Evolutionary conservation across 2,888 invertebrate species (phyloP), one percentile per base, ranked within the genome.

Genomic region (Limnephilus auricula): DNA sequence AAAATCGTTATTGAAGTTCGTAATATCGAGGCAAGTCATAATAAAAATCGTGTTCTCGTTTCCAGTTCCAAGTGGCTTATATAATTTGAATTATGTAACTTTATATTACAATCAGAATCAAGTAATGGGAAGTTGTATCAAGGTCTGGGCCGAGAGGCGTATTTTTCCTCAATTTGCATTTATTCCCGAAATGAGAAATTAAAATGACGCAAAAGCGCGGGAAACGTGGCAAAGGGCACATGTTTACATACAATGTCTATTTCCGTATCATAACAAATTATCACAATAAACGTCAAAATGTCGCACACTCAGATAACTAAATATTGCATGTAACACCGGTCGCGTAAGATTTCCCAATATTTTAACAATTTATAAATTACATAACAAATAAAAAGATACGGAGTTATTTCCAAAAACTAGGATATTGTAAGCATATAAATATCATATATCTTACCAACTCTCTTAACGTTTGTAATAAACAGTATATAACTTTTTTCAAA

Each of bases 21-120:
- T 32, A 32, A 80, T 65, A 65, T 65, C 65, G 25, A 80, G 80
- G 31, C 80, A 80, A 85, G 40, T 85, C 37, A 45, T 30, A 40
- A 82, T 65, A 34, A 88, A 89, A 90, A 83, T 50, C 78, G 65
- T 65, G 85, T 85, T 86, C 84, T 89, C 79, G 30, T 37, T 90
- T 90, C 90, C 90, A 90, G 90, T 88, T 90, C 80, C 90, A 90
- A 50, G 88, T 79, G 13, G 80, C 90, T 90, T 90, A 90, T 90
- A 88, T 90, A 90, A 90, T 80, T 86, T 78, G 37, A 90, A 31
- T 87, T 90, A 90, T 90, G 84, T 90, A 90, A 90, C 79, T n/a
- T 45, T 84, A 90, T 82, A 82, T 89, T 90, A 83, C 90, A 37
- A 84, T 78, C 32, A 32, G 65, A 65, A 86, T 86, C 84, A 50